Evolutionary conservation across 2,888 invertebrate species (phyloP).

Genomic region (Frankliniella fusca): DNA sequence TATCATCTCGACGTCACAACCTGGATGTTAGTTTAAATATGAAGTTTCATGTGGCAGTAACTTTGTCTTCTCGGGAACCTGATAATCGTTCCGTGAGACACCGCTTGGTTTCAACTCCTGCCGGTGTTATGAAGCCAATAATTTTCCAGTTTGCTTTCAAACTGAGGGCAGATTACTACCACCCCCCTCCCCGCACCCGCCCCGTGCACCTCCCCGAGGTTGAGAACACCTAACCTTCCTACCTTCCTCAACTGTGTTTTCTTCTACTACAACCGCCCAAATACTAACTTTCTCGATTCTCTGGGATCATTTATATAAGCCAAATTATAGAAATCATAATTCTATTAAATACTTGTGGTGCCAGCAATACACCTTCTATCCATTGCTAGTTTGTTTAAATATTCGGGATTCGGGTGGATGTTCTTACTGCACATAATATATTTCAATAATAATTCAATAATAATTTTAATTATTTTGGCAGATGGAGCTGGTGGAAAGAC

Average conservation of each 20-base stretch:
- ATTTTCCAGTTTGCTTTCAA: neutral
- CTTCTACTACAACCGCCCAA: neutral
- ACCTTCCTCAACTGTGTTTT: neutral
- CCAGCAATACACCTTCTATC: too few species aligned
- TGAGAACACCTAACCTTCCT: neutral
- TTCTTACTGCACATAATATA: too few species aligned
- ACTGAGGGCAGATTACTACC: neutral
- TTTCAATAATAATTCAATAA: neutral
- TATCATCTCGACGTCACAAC: neutral
- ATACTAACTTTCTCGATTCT: neutral
- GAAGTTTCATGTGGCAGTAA: too few species aligned
- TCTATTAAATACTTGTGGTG: neutral
- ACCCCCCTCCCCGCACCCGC: neutral
- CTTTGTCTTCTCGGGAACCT: too few species aligned
- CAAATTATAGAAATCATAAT: too few species aligned
- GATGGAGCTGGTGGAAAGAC: slow-evolving; percentile 55
- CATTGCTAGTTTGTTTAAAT: too few species aligned
- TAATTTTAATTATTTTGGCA: slow-evolving; percentile 38
- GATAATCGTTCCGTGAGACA: too few species aligned
- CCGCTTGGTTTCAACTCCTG: too few species aligned
- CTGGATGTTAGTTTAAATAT: neutral
- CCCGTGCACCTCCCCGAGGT: neutral
- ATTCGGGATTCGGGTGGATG: too few species aligned
- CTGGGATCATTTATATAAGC: too few species aligned
- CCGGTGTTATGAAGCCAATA: neutral